Evolutionary conservation across 2,888 invertebrate genomes (phyloP), one percentile per base, ranked within the genome.

Genomic region (Mantis religiosa): DNA sequence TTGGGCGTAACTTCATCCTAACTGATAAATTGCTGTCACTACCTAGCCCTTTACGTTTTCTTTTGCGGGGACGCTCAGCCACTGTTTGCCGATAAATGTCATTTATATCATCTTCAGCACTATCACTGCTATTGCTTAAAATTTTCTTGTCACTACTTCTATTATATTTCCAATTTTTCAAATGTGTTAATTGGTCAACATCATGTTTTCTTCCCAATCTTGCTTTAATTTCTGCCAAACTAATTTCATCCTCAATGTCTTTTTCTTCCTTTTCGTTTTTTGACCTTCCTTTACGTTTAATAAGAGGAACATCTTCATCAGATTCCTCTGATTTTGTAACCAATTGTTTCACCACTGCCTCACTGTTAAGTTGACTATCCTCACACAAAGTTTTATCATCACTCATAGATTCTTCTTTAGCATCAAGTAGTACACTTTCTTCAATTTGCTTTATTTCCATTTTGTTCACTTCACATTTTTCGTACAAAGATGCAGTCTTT

Each of bases 401-500:
- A 85, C 9, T 41, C 28, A 85, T 6, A 54, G 41, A 20, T 25
- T 83, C 28, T 30, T 30, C 30, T 15, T 28, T 83, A 83, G n/a
- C 28, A 83, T 27, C 30, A 8, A 30, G 20, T 83, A 20, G 6
- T 27, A 28, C 83, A 28, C 30, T 83, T 83, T 30, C 83, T 30
- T 25, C 83, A 83, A 6, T n/a, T 9, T 30, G 15, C 83, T 83
- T 30, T 20, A 3, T 28, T 83, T 83, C 30, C 20, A 27, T 28
- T n/a, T 0, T 27, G 7, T 28, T 27, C 6, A 15, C n/a, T 27
- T 83, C 83, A 28, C 20, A 20, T 30, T 83, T 83, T 83, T 83
- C 30, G 8, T 28, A 71, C 25, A 82, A 28, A 87, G 82, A 34
- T 28, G 82, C 87, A 82, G 94, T 94, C 93, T 94, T 95, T 92